phyloP scores from a whole-genome alignment of 2,797 vertebrate species.

The Pseudopleuronectes americanus region DNA sequence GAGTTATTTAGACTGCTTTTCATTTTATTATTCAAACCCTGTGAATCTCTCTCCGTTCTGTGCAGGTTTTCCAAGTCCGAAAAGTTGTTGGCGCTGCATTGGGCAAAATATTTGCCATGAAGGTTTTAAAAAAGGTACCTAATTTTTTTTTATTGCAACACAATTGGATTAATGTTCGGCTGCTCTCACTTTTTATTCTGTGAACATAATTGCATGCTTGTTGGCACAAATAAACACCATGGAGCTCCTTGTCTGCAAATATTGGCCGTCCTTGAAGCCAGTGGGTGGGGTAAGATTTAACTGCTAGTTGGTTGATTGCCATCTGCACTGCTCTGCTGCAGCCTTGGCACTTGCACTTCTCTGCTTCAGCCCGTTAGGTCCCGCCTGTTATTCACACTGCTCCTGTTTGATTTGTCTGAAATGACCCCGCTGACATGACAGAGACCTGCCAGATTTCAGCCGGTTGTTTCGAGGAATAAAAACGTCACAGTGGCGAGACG shows the following conservation, averaged over 20 bases:
- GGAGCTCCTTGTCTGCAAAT: constrained; percentile 62
- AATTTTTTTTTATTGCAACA: neutral
- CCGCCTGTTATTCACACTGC: constrained; percentile 43
- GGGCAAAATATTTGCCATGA: constrained; percentile 99
- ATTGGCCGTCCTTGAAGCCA: constrained; percentile 59
- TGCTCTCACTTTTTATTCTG: constrained; percentile 4
- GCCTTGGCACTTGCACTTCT: constrained; percentile 59
- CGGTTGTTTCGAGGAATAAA: neutral
- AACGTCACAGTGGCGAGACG: too few relatives aligned
- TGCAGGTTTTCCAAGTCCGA: constrained; percentile 96
- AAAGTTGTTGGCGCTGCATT: constrained; percentile 94
- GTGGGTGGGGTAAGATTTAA: constrained; percentile 68
- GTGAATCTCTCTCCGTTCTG: constrained; percentile 5
- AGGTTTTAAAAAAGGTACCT: constrained; percentile 98
- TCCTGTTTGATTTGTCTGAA: constrained; percentile 56
- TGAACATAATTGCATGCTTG: constrained; percentile 27
- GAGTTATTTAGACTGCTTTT: neutral
- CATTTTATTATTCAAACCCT: constrained; percentile 1
- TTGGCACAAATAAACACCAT: constrained; percentile 50
- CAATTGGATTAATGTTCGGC: neutral
- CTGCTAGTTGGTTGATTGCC: constrained; percentile 60
- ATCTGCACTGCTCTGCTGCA: constrained; percentile 65
- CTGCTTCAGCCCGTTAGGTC: constrained; percentile 55
- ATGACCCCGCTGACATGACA: constrained; percentile 42
- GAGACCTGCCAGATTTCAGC: constrained; percentile 38